Percentiles rank a stretch among this genome's conserved stretches.
Conservation (phyloP, 2,113 vertebrate genomes). For the Xiphias gladius region DNA sequence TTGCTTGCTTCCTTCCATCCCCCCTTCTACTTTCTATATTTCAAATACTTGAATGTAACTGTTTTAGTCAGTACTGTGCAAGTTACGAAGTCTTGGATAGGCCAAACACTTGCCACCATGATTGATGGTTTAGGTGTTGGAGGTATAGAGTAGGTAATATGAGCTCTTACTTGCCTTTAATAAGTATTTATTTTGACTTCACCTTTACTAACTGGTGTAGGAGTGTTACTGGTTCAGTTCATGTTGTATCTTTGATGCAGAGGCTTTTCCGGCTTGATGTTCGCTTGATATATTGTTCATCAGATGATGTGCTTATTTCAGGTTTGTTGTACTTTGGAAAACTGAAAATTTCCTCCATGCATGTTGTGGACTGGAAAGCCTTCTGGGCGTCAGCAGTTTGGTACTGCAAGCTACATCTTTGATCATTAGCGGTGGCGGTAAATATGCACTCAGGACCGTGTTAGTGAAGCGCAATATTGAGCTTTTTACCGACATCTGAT, state of each 20-base stretch:
- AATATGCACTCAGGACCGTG: neutral
- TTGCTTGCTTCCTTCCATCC: neutral
- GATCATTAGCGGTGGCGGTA: neutral
- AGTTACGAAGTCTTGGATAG: neutral
- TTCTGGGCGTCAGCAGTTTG: neutral
- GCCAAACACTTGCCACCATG: neutral
- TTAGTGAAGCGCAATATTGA: neutral
- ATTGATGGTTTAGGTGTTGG: neutral
- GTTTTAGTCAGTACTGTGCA: neutral
- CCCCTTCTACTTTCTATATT: neutral
- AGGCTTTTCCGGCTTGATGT: neutral
- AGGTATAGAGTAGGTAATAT: neutral
- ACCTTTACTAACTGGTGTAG: neutral
- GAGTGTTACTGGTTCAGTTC: neutral
- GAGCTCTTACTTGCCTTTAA: neutral
- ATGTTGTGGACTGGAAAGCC: neutral
- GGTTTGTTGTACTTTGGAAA: neutral
- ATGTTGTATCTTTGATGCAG: neutral
- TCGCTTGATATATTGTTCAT: neutral
- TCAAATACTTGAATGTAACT: neutral
- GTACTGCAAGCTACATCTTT: neutral
- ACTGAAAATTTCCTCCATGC: neutral
- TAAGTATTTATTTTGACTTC: neutral
- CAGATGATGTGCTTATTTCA: neutral
- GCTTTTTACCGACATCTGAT: neutral